Conservation (phyloP, 2,888 invertebrate genomes). For the Epiblema foenella region DNA sequence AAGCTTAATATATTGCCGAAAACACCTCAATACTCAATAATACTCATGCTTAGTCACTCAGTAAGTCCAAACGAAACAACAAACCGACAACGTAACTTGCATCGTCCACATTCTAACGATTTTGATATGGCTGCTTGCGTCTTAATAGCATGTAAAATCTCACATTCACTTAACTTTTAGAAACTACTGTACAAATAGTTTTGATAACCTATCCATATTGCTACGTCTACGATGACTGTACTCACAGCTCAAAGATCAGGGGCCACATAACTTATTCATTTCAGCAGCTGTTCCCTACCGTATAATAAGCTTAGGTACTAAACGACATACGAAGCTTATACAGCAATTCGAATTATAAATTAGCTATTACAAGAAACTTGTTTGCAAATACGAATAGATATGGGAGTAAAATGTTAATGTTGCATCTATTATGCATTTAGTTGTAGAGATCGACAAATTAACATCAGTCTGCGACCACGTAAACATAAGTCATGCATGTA, state of each 20-base stretch:
- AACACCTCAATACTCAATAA: neutral
- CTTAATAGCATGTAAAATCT: too few species aligned
- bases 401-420: constrained; percentile 23
- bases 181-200: constrained; percentile 1
- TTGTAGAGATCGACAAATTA: constrained; percentile 7
- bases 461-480: neutral
- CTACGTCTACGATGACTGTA: constrained; percentile 13
- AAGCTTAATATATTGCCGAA: neutral
- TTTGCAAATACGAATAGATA: constrained; percentile 28
- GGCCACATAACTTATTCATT: constrained; percentile 38
- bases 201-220: neutral
- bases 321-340: constrained; percentile 25
- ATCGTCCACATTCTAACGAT: neutral
- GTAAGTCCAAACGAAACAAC: neutral
- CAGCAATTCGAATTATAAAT: constrained; percentile 35
- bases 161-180: neutral
- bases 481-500: neutral
- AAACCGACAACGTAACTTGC: neutral
- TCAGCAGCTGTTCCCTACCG: constrained; percentile 29
- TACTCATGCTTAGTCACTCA: neutral
- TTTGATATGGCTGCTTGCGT: neutral
- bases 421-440: constrained; percentile 21
- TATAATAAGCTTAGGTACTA: constrained; percentile 34
- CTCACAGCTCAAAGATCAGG: constrained; percentile 16
- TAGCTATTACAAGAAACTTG: constrained; percentile 33